phyloP scores from a whole-genome alignment of 2,888 invertebrate genomes.

The Cyaniris semiargus region DNA sequence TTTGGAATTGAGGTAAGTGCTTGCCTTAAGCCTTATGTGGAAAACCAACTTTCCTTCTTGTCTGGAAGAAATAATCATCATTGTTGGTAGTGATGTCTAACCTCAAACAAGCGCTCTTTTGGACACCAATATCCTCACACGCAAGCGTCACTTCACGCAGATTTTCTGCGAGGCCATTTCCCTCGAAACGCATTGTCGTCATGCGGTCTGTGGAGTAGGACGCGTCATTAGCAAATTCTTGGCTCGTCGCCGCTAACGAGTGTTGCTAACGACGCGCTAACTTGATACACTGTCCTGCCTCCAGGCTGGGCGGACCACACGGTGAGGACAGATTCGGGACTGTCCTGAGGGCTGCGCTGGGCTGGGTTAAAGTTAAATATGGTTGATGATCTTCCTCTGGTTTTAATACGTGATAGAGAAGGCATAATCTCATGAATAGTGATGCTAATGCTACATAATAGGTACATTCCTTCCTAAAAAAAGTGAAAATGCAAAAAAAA shows the following conservation, averaged over 20 bases:
- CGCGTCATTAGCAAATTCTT: constrained; percentile 78
- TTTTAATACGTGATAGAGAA: too few relatives aligned
- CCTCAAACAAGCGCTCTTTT: neutral
- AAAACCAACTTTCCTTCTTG: too few relatives aligned
- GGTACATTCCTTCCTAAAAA: too few relatives aligned
- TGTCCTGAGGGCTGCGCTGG: neutral
- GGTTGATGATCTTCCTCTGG: too few relatives aligned
- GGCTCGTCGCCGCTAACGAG: constrained; percentile 77
- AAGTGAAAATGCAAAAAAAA: too few relatives aligned
- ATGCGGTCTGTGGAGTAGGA: constrained; percentile 44
- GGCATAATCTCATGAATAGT: too few relatives aligned
- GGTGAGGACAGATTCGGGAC: constrained; percentile 29
- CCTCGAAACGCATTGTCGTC: neutral
- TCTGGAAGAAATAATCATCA: too few relatives aligned
- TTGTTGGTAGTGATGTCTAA: too few relatives aligned
- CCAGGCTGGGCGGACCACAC: constrained; percentile 43
- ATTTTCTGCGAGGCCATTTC: neutral
- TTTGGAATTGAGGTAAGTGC: too few relatives aligned
- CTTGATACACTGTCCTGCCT: constrained; percentile 59
- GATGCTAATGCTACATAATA: too few relatives aligned
- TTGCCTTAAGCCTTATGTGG: too few relatives aligned
- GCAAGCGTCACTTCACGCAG: neutral
- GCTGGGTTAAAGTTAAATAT: neutral
- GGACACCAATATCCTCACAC: neutral
- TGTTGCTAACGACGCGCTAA: constrained; percentile 76